Evolutionary conservation across 64 coral and sea anemone genomes (phyloP), one percentile per base, ranked within the genome.

Genomic region (Actinia tenebrosa): DNA sequence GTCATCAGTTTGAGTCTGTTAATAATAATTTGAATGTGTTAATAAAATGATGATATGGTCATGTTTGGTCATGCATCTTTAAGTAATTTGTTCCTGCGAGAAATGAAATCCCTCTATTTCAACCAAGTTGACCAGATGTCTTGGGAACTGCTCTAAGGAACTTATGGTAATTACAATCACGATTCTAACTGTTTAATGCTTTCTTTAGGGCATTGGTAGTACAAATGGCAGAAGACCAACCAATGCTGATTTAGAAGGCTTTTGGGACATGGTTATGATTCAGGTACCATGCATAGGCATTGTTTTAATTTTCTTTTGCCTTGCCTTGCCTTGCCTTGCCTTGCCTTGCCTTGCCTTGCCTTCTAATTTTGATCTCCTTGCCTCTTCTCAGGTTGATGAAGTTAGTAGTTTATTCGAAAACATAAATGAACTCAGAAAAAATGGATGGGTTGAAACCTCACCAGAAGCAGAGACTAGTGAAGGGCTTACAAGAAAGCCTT

Each of bases 231-330:
- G 90, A 84, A 92, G 93, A 69, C 97, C 97, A 69, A 99, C 97
- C 42, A 94, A 95, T 89, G 86, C 90, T 27, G 97, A 99, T 85
- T 88, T 99, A 13, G 97, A 85, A 59, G 97, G 97, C 58, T 99
- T 99, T 66, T 99, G 97, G 97, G 97, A 99, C 62, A 94, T 99
- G 88, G 97, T 99, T 10, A 99, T 99, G 97, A 92, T 99, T 20
- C 97, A 99, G 97, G 97, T 30, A 75, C 13, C 25, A 14, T 30
- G 37, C 13, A 37, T 37, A 8, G 5, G 53, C 53, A 55, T 55
- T 55, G 5, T 55, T 55, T 55, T 11, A 64, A 77, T 84, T 71
- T 10, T 84, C 10, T 45, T 63, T 64, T 19, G 15, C 61, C 61
- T 3, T 64, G 5, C 63, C 63, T 66, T 66, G 7, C 6, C 10